phyloP scores from a whole-genome alignment of 2,888 invertebrate species.

The Ischnura elegans region DNA sequence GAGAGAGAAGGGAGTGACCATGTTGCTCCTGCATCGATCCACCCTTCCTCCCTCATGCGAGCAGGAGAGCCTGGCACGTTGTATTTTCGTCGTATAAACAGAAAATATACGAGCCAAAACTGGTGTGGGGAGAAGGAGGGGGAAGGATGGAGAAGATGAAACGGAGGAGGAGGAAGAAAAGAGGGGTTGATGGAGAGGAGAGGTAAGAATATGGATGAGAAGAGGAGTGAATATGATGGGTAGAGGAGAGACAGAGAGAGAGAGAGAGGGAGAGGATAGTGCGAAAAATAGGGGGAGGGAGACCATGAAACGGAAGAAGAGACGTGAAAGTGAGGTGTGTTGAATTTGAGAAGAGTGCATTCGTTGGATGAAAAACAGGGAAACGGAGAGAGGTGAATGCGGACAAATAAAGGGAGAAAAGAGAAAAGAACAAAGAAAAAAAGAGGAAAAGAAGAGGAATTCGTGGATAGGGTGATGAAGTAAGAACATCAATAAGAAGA shows the following conservation, averaged over 20 bases:
- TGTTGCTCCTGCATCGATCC: background rate
- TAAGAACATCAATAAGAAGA: too few species aligned
- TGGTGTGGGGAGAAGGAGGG: background rate
- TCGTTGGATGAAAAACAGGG: too few species aligned
- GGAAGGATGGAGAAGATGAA: slow-evolving; percentile 1
- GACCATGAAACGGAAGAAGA: too few species aligned
- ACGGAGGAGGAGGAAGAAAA: background rate
- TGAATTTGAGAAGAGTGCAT: too few species aligned
- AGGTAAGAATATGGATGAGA: background rate
- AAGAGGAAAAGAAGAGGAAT: too few species aligned
- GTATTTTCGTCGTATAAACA: background rate
- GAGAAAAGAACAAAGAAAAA: background rate
- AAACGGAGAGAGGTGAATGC: background rate
- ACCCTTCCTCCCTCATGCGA: background rate
- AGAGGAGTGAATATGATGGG: background rate
- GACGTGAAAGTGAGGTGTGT: too few species aligned
- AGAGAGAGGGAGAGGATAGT: too few species aligned
- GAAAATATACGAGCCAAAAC: background rate
- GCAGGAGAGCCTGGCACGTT: background rate
- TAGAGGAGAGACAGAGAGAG: background rate
- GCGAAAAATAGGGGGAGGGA: too few species aligned
- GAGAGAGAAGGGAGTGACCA: background rate
- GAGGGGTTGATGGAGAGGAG: background rate
- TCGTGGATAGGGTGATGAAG: too few species aligned
- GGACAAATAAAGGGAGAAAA: background rate